Base-by-base conservation (phyloP, 1,140 invertebrate genomes). In the Dendroctonus ponderosae region DNA sequence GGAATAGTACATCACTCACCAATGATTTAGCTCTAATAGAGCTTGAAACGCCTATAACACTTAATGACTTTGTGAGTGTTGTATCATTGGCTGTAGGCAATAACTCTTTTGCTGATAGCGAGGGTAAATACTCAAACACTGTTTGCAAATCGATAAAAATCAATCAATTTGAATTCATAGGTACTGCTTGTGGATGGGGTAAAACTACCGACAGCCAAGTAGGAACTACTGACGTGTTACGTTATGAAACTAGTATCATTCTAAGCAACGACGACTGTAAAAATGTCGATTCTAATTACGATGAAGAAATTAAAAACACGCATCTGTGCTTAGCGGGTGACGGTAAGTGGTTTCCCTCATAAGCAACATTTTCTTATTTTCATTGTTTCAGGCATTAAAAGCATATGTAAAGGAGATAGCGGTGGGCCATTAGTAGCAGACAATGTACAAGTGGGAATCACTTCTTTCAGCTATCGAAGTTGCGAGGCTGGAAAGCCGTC, bases 331-430 rank as follows among this genome's bases (percentile, higher is more conserved):
- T 62, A 12, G 68, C 69, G 11, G 66, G 69, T 49, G 60, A 57
- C 2, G 60, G 60, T 65, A 57, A 26, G 51, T 43, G 37, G 5
- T 14, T n/a, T 9, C 14, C 46, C 5, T 26, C 26, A 26, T 26
- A 26, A 26, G 26, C 26, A 26, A 26, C 26, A 26, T 3, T 26
- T 26, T 26, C 26, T 26, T 3, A 26, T 2, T 26, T 26, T 26
- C 26, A 2, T 46, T 2, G 2, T 46, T 41, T 11, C 9, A 51
- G 57, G 54, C 9, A 64, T 54, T n/a, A 57, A 49, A 74, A 91
- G 93, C 74, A 86, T 90, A 7, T 94, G 91, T 73, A 87, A 90
- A 77, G 91, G 91, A n/a, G 91, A 93, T 77, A 92, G 89, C 51
- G 91, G 91, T 5, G 92, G 91, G 38, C 91, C 92, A 0, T 72